Evolutionary conservation across 1,140 invertebrate species (phyloP).

Genomic region (Drosophila ficusphila): DNA sequence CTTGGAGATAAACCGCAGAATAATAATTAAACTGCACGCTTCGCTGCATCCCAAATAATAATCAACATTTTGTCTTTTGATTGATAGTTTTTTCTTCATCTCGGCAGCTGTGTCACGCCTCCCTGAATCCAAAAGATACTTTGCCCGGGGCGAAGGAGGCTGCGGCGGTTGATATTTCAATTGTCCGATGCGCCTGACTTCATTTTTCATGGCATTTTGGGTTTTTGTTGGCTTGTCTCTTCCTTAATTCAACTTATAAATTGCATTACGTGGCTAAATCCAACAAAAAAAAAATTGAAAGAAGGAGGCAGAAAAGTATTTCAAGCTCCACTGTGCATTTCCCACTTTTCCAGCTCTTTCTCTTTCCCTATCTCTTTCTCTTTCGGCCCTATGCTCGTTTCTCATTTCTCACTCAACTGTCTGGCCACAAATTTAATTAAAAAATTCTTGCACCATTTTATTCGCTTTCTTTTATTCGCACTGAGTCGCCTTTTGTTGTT

Average conservation of each 20-base stretch:
- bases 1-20: slow-evolving; percentile 52
- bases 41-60: slow-evolving; percentile 59
- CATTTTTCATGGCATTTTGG: slow-evolving; percentile 69
- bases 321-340: slow-evolving; percentile 63
- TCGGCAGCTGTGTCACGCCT: slow-evolving; percentile 30
- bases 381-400: slow-evolving; percentile 9
- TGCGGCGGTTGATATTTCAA: slow-evolving; percentile 56
- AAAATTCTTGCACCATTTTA: slow-evolving; percentile 79
- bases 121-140: slow-evolving; percentile 31
- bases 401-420: slow-evolving; percentile 76
- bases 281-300: not conserved
- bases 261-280: slow-evolving; percentile 69
- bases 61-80: slow-evolving; percentile 74
- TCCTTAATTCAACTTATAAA: slow-evolving; percentile 67
- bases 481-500: slow-evolving; percentile 37
- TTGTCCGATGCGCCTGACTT: slow-evolving; percentile 69
- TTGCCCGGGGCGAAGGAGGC: not conserved
- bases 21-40: slow-evolving; percentile 73
- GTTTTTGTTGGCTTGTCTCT: slow-evolving; percentile 27
- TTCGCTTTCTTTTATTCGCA: slow-evolving; percentile 25
- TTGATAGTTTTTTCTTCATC: slow-evolving; percentile 70
- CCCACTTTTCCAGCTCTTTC: slow-evolving; percentile 5
- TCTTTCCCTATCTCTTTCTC: slow-evolving; percentile 16
- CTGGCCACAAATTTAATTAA: slow-evolving; percentile 80
- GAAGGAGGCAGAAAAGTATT: slow-evolving; percentile 44